A percentile compares a stretch with the other conserved stretches of the same genome.
Conservation (phyloP, 2,113 vertebrate genomes). For the Bufo gargarizans region DNA sequence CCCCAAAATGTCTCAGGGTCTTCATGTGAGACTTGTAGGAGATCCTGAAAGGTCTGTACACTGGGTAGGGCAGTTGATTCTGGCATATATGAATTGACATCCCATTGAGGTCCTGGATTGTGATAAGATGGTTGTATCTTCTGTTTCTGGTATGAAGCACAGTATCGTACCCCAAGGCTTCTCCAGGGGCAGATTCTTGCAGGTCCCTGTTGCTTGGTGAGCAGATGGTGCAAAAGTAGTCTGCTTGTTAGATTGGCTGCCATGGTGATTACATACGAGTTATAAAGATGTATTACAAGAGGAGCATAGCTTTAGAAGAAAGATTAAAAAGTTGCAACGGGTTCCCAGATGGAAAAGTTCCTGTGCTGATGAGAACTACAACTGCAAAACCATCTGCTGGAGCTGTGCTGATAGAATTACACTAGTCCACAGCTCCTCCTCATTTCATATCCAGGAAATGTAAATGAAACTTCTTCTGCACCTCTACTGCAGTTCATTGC, state of each 20-base stretch:
- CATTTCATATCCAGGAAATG: slow-evolving; percentile 54
- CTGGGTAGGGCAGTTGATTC: slow-evolving; percentile 36
- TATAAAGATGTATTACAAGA: neutral
- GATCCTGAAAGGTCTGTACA: slow-evolving; percentile 66
- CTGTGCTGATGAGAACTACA: slow-evolving; percentile 44
- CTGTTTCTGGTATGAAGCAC: neutral
- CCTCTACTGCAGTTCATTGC: slow-evolving; percentile 23
- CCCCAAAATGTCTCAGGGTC: slow-evolving; percentile 85
- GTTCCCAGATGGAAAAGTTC: slow-evolving; percentile 20
- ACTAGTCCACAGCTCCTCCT: slow-evolving; percentile 45
- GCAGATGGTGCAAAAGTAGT: slow-evolving; percentile 12
- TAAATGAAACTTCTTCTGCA: slow-evolving; percentile 20
- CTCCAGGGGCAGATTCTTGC: slow-evolving; percentile 22
- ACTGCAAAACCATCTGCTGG: slow-evolving; percentile 49
- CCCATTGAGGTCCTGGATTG: neutral
- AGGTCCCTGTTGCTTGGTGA: slow-evolving; percentile 34
- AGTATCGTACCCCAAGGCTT: neutral
- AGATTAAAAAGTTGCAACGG: slow-evolving; percentile 24
- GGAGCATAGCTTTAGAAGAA: neutral
- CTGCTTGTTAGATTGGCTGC: slow-evolving; percentile 47
- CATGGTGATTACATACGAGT: neutral
- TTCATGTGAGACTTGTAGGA: slow-evolving; percentile 71
- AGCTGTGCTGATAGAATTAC: slow-evolving; percentile 37
- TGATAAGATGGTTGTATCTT: slow-evolving; percentile 14
- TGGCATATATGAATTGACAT: slow-evolving; percentile 6